phyloP scores from a whole-genome alignment of 1,140 invertebrate species.

The Kradibia gibbosae region DNA sequence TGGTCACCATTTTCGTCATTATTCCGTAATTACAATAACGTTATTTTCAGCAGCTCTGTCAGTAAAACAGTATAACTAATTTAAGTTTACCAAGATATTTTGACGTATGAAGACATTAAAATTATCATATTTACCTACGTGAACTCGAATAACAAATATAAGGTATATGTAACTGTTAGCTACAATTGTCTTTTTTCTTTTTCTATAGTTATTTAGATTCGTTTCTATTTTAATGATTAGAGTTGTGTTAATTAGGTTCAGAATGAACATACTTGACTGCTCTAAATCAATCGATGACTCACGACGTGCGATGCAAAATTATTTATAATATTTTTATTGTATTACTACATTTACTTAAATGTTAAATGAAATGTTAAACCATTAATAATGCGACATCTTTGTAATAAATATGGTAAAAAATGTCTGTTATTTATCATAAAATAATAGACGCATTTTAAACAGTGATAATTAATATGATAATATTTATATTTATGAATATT shows the following conservation, averaged over 20 bases:
- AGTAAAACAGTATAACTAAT: constrained; percentile 4
- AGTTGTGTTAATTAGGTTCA: not conserved
- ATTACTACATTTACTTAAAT: not conserved
- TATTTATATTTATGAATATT: not conserved
- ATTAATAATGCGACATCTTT: not conserved
- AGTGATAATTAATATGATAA: not conserved
- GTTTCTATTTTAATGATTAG: not conserved
- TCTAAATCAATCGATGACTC: constrained; percentile 17
- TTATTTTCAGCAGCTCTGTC: too few species aligned
- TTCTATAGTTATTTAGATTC: not conserved
- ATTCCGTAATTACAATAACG: too few species aligned
- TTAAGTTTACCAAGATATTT: constrained; percentile 26
- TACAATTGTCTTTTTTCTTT: not conserved
- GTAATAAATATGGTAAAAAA: too few species aligned
- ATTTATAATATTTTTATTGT: constrained; percentile 33
- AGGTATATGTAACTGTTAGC: not conserved
- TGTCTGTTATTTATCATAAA: not conserved
- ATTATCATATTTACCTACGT: not conserved
- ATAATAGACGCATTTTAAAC: too few species aligned
- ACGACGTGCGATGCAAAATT: not conserved
- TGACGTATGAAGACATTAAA: constrained; percentile 26
- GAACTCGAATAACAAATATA: not conserved
- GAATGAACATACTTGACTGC: not conserved
- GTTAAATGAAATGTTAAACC: not conserved
- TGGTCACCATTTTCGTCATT: too few species aligned